Evolutionary conservation across 2,888 invertebrate genomes (phyloP).

Genomic region (Andrena bicolor): DNA sequence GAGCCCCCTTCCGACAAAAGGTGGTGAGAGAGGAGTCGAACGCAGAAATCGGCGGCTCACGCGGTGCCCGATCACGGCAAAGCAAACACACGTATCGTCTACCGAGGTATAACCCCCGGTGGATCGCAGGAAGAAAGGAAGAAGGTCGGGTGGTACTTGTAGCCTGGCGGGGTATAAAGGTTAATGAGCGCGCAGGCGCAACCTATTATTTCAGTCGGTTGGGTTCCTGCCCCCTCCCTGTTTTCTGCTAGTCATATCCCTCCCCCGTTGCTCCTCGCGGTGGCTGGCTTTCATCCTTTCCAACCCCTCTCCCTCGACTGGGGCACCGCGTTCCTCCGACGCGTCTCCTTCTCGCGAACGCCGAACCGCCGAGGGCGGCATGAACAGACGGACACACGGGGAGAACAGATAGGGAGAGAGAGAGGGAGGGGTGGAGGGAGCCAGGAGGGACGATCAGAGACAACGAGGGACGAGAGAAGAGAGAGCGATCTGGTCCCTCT

Average conservation of each 20-base stretch:
- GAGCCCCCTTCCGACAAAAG: conserved; percentile 12
- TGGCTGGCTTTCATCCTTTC: conserved; percentile 46
- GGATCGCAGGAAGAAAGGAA: conserved; percentile 75
- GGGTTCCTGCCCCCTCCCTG: conserved; percentile 69
- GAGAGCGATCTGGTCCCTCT: conserved; percentile 6
- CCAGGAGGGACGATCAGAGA: conserved; percentile 27
- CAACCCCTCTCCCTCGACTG: conserved; percentile 47
- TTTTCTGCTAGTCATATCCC: conserved; percentile 59
- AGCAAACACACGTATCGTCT: conserved; percentile 74
- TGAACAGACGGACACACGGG: conserved; percentile 18
- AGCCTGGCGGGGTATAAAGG: conserved; percentile 84
- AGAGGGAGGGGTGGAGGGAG: neutral
- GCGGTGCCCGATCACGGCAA: conserved; percentile 69
- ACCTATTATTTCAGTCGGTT: conserved; percentile 84
- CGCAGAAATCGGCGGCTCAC: conserved; percentile 57
- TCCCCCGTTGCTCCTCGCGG: conserved; percentile 27
- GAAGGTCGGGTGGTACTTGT: conserved; percentile 83
- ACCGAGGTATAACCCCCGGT: conserved; percentile 54
- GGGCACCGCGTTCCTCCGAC: conserved; percentile 26
- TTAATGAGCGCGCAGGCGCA: conserved; percentile 85
- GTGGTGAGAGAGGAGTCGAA: conserved; percentile 27
- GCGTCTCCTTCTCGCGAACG: conserved; percentile 47
- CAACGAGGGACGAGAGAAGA: conserved; percentile 33
- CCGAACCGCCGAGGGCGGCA: conserved; percentile 64
- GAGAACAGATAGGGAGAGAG: conserved; percentile 33